Evolutionary conservation across 2,113 vertebrate genomes (phyloP).

Genomic region (Tyrannus savana): DNA sequence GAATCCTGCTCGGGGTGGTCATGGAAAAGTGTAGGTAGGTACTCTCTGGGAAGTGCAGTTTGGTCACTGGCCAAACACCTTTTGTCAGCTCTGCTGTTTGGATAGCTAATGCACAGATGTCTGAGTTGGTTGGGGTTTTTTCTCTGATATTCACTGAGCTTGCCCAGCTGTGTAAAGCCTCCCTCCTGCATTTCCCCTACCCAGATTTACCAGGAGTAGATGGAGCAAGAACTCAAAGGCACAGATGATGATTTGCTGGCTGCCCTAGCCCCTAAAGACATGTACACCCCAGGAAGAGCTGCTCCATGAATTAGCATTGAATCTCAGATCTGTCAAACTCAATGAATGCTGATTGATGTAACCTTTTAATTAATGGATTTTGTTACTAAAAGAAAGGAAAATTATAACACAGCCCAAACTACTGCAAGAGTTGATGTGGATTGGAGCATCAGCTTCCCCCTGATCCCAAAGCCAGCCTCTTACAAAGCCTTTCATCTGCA

Average conservation of each 20-base stretch:
- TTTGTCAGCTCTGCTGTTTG: background rate
- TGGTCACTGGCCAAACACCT: background rate
- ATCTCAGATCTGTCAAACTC: slow-evolving; percentile 3
- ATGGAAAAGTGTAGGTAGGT: background rate
- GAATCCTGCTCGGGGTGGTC: background rate
- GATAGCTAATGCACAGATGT: background rate
- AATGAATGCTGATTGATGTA: background rate
- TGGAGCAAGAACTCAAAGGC: background rate
- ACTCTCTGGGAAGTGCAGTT: background rate
- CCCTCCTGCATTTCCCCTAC: background rate
- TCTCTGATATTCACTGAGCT: background rate
- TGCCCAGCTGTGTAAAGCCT: background rate
- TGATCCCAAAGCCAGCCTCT: background rate
- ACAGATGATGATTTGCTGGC: background rate
- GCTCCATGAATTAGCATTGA: background rate
- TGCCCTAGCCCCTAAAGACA: background rate
- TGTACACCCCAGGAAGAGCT: background rate
- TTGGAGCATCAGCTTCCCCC: background rate
- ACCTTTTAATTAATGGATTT: slow-evolving; percentile 17
- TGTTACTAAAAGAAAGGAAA: background rate
- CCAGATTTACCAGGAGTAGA: background rate
- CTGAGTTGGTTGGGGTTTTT: background rate
- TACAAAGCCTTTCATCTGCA: background rate
- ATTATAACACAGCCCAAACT: background rate
- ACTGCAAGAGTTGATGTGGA: background rate